Percentiles rank a stretch among this genome's conserved stretches.
Evolutionary conservation across 2,797 vertebrate genomes (phyloP).

Genomic region (Prionace glauca): DNA sequence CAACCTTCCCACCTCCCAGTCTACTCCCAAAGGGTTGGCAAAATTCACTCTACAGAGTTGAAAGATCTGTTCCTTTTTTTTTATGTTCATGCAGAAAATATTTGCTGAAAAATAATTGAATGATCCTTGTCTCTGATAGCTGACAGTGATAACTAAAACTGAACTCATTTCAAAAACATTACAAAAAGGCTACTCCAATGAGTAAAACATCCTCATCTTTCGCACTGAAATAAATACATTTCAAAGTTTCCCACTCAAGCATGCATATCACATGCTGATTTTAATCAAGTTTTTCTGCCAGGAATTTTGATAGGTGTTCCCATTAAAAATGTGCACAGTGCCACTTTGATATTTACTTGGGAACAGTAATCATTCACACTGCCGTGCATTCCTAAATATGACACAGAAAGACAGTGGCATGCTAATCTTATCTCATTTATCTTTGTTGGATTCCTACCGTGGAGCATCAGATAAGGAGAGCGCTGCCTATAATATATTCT

Average conservation of each 20-base stretch:
- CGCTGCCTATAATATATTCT: neutral
- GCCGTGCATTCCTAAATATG: neutral
- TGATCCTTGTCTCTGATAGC: neutral
- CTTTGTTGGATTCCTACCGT: neutral
- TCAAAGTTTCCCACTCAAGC: neutral
- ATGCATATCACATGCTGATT: neutral
- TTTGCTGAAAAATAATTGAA: neutral
- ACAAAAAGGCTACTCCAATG: neutral
- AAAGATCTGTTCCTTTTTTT: neutral
- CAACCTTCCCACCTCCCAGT: neutral
- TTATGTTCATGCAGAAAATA: neutral
- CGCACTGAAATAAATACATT: neutral
- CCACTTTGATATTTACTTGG: neutral
- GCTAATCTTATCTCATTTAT: constrained; percentile 1
- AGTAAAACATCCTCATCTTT: neutral
- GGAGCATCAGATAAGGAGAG: neutral
- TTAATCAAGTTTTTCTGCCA: neutral
- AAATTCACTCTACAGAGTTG: neutral
- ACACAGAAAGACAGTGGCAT: neutral
- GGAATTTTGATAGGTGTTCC: neutral
- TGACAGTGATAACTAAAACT: neutral
- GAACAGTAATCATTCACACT: neutral
- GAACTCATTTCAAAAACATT: neutral
- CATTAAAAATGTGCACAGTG: neutral
- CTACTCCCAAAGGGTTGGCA: neutral